These are phyloP conservation scores for Thecophora atra DNA, from an alignment of 2,888 invertebrate species.

Conservation along the genomic window DNA sequence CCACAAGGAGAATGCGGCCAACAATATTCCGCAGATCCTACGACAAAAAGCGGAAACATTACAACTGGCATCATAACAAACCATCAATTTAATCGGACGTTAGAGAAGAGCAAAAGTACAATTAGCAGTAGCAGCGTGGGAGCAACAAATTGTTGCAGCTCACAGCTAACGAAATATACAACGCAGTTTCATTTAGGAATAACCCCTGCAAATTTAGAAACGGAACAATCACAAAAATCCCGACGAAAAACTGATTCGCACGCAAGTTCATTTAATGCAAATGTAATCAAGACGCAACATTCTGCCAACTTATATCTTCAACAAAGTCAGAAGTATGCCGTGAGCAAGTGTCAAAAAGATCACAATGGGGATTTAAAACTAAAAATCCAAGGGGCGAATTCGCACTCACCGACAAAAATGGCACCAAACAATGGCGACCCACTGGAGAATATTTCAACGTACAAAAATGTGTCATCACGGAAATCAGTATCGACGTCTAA, in stretches of 20 bases:
- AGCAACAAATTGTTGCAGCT: conserved; percentile 63
- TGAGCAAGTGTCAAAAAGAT: conserved; percentile 65
- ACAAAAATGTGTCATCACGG: conserved; percentile 20
- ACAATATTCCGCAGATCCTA: conserved; percentile 54
- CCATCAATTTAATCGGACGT: conserved; percentile 61
- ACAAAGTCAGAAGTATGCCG: conserved; percentile 63
- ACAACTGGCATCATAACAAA: conserved; percentile 47
- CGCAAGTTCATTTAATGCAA: conserved; percentile 40
- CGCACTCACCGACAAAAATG: conserved; percentile 41
- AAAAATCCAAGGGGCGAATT: conserved; percentile 45
- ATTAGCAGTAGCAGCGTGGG: conserved; percentile 61
- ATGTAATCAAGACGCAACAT: conserved; percentile 55
- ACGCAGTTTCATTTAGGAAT: conserved; percentile 63
- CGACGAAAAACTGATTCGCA: conserved; percentile 26
- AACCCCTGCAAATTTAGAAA: conserved; percentile 36
- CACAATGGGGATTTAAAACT: conserved; percentile 61
- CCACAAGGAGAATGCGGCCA: conserved; percentile 35
- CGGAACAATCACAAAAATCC: conserved; percentile 43
- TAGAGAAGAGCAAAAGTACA: conserved; percentile 63
- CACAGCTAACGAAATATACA: conserved; percentile 63
- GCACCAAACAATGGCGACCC: conserved; percentile 41
- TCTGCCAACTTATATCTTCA: conserved; percentile 55
- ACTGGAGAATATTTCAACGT: conserved; percentile 19
- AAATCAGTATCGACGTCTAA: conserved; percentile 52
- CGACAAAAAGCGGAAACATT: conserved; percentile 54